A percentile compares a stretch with the other conserved stretches of the same genome.
These are phyloP conservation scores for Rhynchotus rufescens DNA, from an alignment of 2,797 vertebrate species.

Conservation along the genomic window DNA sequence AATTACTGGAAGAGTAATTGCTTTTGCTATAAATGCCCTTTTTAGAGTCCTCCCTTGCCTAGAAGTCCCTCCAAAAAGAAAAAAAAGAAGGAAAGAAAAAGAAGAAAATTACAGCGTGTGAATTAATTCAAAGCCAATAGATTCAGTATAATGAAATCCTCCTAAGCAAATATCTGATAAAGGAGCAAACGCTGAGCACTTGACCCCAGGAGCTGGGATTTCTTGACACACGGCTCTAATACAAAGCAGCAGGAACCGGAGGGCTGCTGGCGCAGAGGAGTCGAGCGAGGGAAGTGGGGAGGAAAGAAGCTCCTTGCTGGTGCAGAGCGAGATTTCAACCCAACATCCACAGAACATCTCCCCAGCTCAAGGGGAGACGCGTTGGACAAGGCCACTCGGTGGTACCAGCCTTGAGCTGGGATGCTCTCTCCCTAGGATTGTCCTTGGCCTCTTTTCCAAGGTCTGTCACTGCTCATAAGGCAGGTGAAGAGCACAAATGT, in stretches of 20 bases:
- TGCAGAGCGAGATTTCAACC: not conserved
- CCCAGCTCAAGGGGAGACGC: not conserved
- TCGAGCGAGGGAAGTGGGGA: not conserved
- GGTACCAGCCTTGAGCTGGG: not conserved
- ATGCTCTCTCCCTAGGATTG: not conserved
- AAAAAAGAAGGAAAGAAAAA: slow-evolving; percentile 32
- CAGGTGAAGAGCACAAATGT: not conserved
- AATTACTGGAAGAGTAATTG: slow-evolving; percentile 83
- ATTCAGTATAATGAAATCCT: slow-evolving; percentile 81
- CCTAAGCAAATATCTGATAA: slow-evolving; percentile 80
- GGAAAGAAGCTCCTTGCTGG: not conserved
- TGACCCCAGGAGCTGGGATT: slow-evolving; percentile 70
- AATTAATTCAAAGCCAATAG: slow-evolving; percentile 81
- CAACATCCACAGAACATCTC: not conserved
- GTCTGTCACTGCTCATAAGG: not conserved
- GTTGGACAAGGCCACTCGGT: not conserved
- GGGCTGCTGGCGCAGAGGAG: not conserved
- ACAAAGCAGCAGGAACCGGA: slow-evolving; percentile 36
- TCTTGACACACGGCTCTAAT: slow-evolving; percentile 36
- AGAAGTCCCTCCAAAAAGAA: slow-evolving; percentile 55
- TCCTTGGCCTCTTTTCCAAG: accelerated
- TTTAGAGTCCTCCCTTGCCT: slow-evolving; percentile 77
- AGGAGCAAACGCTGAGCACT: slow-evolving; percentile 75
- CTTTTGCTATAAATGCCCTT: slow-evolving; percentile 79
- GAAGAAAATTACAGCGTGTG: slow-evolving; percentile 78